Evolutionary conservation across 2,888 invertebrate genomes (phyloP), one percentile per base, ranked within the genome.

Genomic region (Creontiades dilutus): DNA sequence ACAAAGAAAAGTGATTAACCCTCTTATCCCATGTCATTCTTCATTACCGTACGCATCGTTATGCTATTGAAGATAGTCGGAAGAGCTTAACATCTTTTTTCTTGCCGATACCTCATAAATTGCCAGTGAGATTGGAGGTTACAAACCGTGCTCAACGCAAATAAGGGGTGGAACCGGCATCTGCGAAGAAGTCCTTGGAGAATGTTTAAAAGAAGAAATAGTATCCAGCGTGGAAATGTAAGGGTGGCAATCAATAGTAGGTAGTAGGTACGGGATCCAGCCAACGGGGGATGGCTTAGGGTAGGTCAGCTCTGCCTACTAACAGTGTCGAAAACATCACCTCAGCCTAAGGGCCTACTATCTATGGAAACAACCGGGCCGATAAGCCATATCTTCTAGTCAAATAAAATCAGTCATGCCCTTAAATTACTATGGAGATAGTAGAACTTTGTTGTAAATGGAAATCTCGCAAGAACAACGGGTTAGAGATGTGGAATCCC

Each of bases 191-290:
- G 11, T 47, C 5, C 37, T 47, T 9, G 37, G 78, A 46, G 68
- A 27, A 68, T 23, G 68, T 68, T 68, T 23, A 68, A 57, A 68
- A 68, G 68, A 68, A 80, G 78, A 80, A 80, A 80, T 80, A 80
- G 82, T 82, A 82, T 52, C 52, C 82, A 82, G 55, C 82, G 52
- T 82, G 47, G 82, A 82, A 81, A 81, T 23, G 23, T 48, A 82
- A 52, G 82, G 82, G 48, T 48, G 55, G 82, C 23, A 52, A 82
- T 82, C 82, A 82, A 82, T 82, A 82, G 82, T 82, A 82, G 82
- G 55, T 52, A 52, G 52, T 47, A 82, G 52, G 52, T 27, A 52
- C 14, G 55, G 82, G 82, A 52, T 46, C 78, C 78, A 47, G 78
- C 78, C 82, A 82, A 82, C 48, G 27, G 52, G 82, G 82, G 52